Base-by-base conservation (phyloP, 2,888 invertebrate species). In the Dimorphilus gyrociliatus region DNA sequence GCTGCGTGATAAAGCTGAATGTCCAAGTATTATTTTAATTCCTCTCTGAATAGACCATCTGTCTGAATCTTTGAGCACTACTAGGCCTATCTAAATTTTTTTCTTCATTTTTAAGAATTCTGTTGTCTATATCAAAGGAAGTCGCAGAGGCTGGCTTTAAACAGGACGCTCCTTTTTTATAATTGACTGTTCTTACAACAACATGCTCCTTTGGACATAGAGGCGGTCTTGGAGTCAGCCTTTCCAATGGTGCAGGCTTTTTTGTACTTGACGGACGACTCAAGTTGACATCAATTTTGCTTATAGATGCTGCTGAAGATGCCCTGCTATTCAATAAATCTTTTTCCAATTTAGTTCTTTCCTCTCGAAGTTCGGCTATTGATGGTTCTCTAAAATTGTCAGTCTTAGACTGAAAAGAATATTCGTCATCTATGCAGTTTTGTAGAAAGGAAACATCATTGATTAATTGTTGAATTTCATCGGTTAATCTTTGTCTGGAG, bases 321-420 rank as follows among this genome's bases (percentile, higher is more conserved):
- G 18, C 25, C 6, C 41, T 46, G 14, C 34, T 16, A 6, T 45
- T 37, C 19, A 53, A 34, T 21, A 54, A 30, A 23, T 53, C 53
- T 30, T 48, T 51, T 32, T 55, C 55, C 33, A 56, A 38, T 21
- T 40, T 41, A 14, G 44, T 41, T 36, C 55, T 39, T 32, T 53
- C 53, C 35, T 45, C 46, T 34, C 48, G 37, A 16, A 55, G 38
- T 29, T 53, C 55, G n/a, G n/a, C n/a, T n/a, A n/a, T n/a, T n/a
- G n/a, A n/a, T n/a, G n/a, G n/a, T n/a, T n/a, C n/a, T n/a, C n/a
- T n/a, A n/a, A n/a, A n/a, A n/a, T n/a, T n/a, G n/a, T n/a, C n/a
- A n/a, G n/a, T n/a, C n/a, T n/a, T n/a, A n/a, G n/a, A n/a, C n/a
- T n/a, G n/a, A n/a, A n/a, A n/a, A 19, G 17, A 15, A 34, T 37